Conservation (phyloP, 2,888 invertebrate species). For the Spilosoma lubricipeda region DNA sequence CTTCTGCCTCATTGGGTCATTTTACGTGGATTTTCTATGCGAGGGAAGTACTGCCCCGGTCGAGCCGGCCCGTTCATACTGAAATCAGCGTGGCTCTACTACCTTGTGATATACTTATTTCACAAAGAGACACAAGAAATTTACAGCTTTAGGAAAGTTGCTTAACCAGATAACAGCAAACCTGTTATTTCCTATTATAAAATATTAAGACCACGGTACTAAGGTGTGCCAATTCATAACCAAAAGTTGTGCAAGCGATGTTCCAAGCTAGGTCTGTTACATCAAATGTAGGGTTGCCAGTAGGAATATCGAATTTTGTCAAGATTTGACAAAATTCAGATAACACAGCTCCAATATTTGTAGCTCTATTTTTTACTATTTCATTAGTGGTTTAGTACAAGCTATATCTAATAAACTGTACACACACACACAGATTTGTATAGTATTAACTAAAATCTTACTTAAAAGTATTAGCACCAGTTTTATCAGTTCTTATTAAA, state of each 20-base stretch:
- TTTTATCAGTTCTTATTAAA: too few species aligned
- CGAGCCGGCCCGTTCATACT: too few species aligned
- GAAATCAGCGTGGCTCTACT: too few species aligned
- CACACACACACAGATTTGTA: not conserved
- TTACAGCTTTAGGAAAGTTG: slow-evolving; percentile 1
- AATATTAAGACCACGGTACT: slow-evolving; percentile 13
- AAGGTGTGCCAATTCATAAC: slow-evolving; percentile 26
- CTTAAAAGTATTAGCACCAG: too few species aligned
- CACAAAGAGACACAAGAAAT: not conserved
- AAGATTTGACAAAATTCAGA: not conserved
- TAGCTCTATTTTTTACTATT: not conserved
- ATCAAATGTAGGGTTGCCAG: slow-evolving; percentile 14
- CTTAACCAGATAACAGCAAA: slow-evolving; percentile 10
- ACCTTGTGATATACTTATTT: not conserved
- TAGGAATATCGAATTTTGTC: not conserved
- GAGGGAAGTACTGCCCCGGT: too few species aligned
- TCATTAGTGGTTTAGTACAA: too few species aligned
- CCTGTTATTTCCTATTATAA: slow-evolving; percentile 15
- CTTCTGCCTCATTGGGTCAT: too few species aligned
- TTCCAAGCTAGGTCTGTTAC: slow-evolving; percentile 20
- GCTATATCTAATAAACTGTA: too few species aligned
- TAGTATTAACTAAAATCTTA: not conserved
- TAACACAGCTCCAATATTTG: not conserved
- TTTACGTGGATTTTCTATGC: too few species aligned
- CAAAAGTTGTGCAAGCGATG: slow-evolving; percentile 29